A percentile compares a stretch with the other conserved stretches of the same genome.
Evolutionary conservation across 2,888 invertebrate species (phyloP).

Genomic region (Emmelina monodactyla): DNA sequence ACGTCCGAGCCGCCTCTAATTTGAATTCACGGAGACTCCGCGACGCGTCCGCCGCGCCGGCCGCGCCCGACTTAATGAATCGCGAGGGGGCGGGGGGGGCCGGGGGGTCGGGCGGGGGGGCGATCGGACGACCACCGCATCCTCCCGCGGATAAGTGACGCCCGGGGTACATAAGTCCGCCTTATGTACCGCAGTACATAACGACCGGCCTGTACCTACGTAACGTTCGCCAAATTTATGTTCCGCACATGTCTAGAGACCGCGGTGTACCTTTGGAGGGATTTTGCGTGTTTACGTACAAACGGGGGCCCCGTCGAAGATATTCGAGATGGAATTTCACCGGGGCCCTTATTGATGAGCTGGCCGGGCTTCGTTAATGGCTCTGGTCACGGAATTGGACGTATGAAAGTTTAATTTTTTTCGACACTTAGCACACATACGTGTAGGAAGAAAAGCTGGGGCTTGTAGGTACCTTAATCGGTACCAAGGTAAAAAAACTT

Average conservation of each 20-base stretch:
- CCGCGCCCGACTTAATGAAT: slow-evolving; percentile 67
- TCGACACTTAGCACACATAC: too few relatives aligned
- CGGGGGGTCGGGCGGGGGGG: slow-evolving; percentile 36
- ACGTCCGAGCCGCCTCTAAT: slow-evolving; percentile 64
- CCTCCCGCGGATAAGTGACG: slow-evolving; percentile 66
- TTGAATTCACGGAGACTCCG: slow-evolving; percentile 67
- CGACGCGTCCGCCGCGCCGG: slow-evolving; percentile 63
- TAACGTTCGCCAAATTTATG: slow-evolving; percentile 65
- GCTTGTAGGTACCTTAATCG: too few relatives aligned
- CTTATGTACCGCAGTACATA: slow-evolving; percentile 57
- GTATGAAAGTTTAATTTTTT: too few relatives aligned
- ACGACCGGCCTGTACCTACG: slow-evolving; percentile 58
- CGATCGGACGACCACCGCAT: slow-evolving; percentile 62
- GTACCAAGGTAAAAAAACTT: too few relatives aligned
- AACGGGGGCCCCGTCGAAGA: slow-evolving; percentile 44
- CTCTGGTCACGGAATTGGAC: too few relatives aligned
- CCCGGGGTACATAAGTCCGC: slow-evolving; percentile 53
- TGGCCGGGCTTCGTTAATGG: too few relatives aligned
- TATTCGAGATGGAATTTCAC: slow-evolving; percentile 55
- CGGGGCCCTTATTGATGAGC: slow-evolving; percentile 57
- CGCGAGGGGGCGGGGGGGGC: slow-evolving; percentile 42
- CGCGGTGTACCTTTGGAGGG: slow-evolving; percentile 64
- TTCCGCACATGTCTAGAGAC: slow-evolving; percentile 66
- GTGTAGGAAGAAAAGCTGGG: too few relatives aligned
- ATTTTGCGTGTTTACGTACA: slow-evolving; percentile 64